phyloP scores from a whole-genome alignment of 2,888 invertebrate species.

The Euplexia lucipara region DNA sequence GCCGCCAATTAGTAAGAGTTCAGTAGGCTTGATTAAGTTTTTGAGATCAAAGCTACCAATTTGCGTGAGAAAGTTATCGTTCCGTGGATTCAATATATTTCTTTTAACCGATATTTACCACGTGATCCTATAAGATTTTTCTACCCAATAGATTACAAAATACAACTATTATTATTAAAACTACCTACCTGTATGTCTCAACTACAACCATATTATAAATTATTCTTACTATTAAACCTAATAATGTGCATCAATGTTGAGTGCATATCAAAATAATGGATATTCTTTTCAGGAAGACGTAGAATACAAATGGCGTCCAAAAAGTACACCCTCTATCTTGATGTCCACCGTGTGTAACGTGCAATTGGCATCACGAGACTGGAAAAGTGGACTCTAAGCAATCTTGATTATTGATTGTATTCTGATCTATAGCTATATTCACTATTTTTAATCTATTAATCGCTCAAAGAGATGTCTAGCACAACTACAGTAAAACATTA shows the following conservation, averaged over 20 bases:
- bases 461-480: slow-evolving; percentile 47
- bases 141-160: slow-evolving; percentile 57
- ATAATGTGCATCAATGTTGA: slow-evolving; percentile 70
- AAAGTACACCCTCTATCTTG: slow-evolving; percentile 39
- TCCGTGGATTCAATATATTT: slow-evolving; percentile 22
- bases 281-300: slow-evolving; percentile 36
- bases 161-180: slow-evolving; percentile 66
- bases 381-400: slow-evolving; percentile 47
- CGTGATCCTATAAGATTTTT: slow-evolving; percentile 44
- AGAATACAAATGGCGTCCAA: slow-evolving; percentile 12
- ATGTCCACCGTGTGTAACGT: slow-evolving; percentile 46
- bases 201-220: slow-evolving; percentile 78
- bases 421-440: slow-evolving; percentile 54
- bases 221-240: slow-evolving; percentile 72
- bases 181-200: slow-evolving; percentile 73
- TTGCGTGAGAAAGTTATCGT: slow-evolving; percentile 31
- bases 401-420: slow-evolving; percentile 53
- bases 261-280: slow-evolving; percentile 34
- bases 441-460: slow-evolving; percentile 48
- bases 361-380: slow-evolving; percentile 78
- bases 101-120: slow-evolving; percentile 46
- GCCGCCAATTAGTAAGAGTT: slow-evolving; percentile 7
- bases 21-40: slow-evolving; percentile 20
- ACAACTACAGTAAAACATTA: slow-evolving; percentile 52
- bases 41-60: slow-evolving; percentile 67